Evolutionary conservation across 2,113 vertebrate species (phyloP).

Genomic region (Nycticryphes semicollaris): DNA sequence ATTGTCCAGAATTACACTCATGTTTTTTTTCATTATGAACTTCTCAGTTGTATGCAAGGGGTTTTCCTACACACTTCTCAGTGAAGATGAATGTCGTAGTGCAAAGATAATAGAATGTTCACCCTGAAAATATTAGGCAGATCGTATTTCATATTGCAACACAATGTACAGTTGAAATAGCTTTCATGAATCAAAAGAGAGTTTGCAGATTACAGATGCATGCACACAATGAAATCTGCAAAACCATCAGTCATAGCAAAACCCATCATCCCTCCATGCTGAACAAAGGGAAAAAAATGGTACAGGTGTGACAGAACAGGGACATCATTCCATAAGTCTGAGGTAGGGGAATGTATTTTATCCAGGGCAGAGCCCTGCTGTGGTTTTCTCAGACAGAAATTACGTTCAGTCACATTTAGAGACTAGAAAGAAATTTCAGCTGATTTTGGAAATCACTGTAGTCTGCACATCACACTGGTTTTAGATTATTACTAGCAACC

Average conservation of each 20-base stretch:
- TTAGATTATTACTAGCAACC: background rate
- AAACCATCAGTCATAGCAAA: background rate
- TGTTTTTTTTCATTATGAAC: background rate
- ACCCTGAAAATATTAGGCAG: background rate
- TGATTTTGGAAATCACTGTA: background rate
- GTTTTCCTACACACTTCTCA: background rate
- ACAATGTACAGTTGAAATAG: background rate
- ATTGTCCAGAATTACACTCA: background rate
- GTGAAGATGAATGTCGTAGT: background rate
- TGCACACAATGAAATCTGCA: background rate
- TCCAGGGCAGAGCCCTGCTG: background rate
- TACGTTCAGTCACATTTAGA: background rate
- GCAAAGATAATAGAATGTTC: background rate
- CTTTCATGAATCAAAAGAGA: background rate
- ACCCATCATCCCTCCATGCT: background rate
- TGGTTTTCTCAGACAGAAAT: background rate
- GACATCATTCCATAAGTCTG: background rate
- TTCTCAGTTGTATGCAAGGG: background rate
- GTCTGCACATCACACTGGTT: background rate
- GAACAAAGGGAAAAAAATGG: background rate
- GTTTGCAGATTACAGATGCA: background rate
- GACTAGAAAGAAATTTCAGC: background rate
- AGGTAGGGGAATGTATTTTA: background rate
- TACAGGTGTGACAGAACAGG: background rate
- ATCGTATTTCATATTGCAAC: background rate